These are phyloP conservation scores for Colossoma macropomum DNA, from an alignment of 2,113 vertebrate species.

Conservation along the genomic window DNA sequence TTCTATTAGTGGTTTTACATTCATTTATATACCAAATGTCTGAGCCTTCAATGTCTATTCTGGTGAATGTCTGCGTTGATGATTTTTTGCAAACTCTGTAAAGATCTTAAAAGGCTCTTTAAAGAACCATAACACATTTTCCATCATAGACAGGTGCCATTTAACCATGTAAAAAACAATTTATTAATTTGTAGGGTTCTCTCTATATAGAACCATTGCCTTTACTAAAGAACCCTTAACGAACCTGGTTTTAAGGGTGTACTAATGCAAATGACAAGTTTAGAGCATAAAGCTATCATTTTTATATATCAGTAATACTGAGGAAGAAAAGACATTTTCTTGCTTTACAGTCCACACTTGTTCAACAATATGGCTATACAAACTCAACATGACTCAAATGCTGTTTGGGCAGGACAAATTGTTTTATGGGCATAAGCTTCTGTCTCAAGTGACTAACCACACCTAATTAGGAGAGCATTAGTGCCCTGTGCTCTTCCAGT, in stretches of 20 bases:
- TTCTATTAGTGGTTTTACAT: not conserved
- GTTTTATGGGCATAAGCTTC: conserved; percentile 43
- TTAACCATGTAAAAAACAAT: no score
- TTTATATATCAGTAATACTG: not conserved
- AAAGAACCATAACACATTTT: no score
- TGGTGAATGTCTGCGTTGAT: not conserved
- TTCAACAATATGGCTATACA: not conserved
- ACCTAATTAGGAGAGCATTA: conserved; percentile 64
- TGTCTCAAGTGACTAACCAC: conserved; percentile 56
- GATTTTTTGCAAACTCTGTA: no score
- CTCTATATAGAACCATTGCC: no score
- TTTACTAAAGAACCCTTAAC: no score
- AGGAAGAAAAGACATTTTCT: not conserved
- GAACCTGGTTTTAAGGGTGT: no score
- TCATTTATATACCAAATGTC: not conserved
- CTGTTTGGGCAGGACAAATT: conserved; percentile 22
- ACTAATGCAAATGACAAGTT: no score
- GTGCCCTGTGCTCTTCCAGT: conserved; percentile 52
- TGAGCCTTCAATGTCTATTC: not conserved
- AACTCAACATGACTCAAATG: not conserved
- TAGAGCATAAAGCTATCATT: not conserved
- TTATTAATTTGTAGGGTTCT: no score
- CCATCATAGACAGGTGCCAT: no score
- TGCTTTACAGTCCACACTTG: not conserved
- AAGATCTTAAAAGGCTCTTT: no score